Evolutionary conservation across 2,113 vertebrate species (phyloP), one percentile per base, ranked within the genome.

Genomic region (Chauna torquata): DNA sequence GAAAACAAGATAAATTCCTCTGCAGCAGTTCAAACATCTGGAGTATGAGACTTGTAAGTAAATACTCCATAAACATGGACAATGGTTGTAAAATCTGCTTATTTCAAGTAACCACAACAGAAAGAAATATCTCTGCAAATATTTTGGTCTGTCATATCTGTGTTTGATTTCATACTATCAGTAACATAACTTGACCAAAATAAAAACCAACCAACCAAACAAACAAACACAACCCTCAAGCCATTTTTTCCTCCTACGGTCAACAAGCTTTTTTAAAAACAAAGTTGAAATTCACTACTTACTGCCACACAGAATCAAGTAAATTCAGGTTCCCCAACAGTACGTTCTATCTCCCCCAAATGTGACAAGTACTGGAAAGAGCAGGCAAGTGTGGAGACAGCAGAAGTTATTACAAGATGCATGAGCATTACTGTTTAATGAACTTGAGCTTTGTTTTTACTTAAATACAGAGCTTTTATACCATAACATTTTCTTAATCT

Each of bases 321-420:
- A 66, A 59, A 8, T 70, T 93, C 68, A 59, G 12, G 12, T 49
- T 86, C 20, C 58, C 50, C 45, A 78, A 54, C 80, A 58, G 58
- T 49, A 82, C 5, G 55, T 14, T 84, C 50, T 71, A 11, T 57
- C 25, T 76, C 22, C 74, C 62, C 36, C 42, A 55, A 88, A 84
- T 58, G 11, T 78, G 64, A 61, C 57, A 82, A 52, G 18, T 68
- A 36, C 50, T 18, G n/a, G n/a, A n/a, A n/a, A n/a, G n/a, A n/a
- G n/a, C n/a, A n/a, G n/a, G n/a, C n/a, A n/a, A n/a, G n/a, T n/a
- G 62, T 74, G 54, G 62, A 96, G 96, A 82, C 54, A 27, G 42
- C 19, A 80, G 17, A 88, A 84, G 6, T 59, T 76, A 62, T 28
- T 68, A 27, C 34, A 88, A 77, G 71, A 80, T 49, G 23, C 7